Base-by-base conservation (phyloP, 2,113 vertebrate species). In the Oenanthe oenanthe region DNA sequence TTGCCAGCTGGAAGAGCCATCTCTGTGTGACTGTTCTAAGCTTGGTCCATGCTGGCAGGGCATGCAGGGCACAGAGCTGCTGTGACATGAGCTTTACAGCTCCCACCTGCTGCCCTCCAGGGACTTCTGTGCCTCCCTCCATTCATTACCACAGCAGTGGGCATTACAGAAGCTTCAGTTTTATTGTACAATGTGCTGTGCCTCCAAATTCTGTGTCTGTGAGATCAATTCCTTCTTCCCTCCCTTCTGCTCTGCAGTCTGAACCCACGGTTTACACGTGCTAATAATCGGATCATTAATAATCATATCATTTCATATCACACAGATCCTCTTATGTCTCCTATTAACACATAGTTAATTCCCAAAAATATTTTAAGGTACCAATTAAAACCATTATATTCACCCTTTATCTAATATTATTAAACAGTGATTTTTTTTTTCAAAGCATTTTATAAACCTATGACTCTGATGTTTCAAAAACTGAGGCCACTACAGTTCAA, bases 81-180 rank as follows among this genome's bases (percentile, higher is more conserved):
- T 29, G 32, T 4, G 4, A 21, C 2, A 1, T 29, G 42, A 45
- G 28, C 17, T 4, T 6, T 3, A 12, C 0, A 0, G 22, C 7
- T 74, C 70, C 42, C 32, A 22, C 22, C 51, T 51, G 22, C 73
- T 50, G 31, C 43, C 24, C 54, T 36, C 6, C 0, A 36, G 50
- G 31, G 22, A 20, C 29, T 84, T 50, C 1, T 32, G 7, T 6
- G 29, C 51, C 58, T 47, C 19, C 61, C 12, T 21, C 24, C n/a
- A 8, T 32, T 38, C 61, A 77, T 18, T 13, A 57, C 0, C 36
- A 17, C 25, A 56, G 11, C 13, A 25, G 5, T 28, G 36, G 32
- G 5, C 9, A 5, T n/a, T 6, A 16, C 0, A 1, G 21, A 6
- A 73, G 17, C 29, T 24, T 70, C 8, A 36, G 32, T 40, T 70